phyloP scores from a whole-genome alignment of 1,140 invertebrate genomes.

The Plodia interpunctella region DNA sequence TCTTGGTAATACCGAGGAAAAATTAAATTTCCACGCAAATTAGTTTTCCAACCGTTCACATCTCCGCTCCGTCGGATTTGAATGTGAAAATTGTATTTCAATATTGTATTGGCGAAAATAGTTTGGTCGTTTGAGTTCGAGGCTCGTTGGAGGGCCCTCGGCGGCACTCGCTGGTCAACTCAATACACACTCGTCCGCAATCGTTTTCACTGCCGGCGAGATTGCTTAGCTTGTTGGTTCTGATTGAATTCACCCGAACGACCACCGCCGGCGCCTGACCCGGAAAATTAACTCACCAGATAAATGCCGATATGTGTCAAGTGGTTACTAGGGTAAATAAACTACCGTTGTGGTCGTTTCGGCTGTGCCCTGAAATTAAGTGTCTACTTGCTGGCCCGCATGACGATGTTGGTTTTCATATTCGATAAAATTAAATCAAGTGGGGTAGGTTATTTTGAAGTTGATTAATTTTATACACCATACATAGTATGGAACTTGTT shows the following conservation, averaged over 20 bases:
- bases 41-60: neutral
- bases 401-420: too few species aligned
- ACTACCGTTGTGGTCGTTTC: neutral
- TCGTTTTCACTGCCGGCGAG: slow-evolving; percentile 52
- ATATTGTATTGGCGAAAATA: slow-evolving; percentile 34
- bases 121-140: slow-evolving; percentile 41
- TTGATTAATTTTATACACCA: too few species aligned
- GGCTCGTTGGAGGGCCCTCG: slow-evolving; percentile 40
- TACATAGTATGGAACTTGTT: too few species aligned
- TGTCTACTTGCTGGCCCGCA: too few species aligned
- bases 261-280: slow-evolving; percentile 36
- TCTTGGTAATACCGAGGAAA: too few species aligned
- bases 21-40: neutral
- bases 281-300: slow-evolving; percentile 62
- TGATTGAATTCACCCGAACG: slow-evolving; percentile 66
- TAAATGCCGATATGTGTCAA: slow-evolving; percentile 60
- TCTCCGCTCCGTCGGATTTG: slow-evolving; percentile 8
- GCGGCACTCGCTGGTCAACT: slow-evolving; percentile 41
- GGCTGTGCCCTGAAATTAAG: too few species aligned
- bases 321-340: slow-evolving; percentile 32
- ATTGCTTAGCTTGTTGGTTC: slow-evolving; percentile 66
- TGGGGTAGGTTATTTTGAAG: too few species aligned
- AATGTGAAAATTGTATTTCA: slow-evolving; percentile 30
- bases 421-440: too few species aligned
- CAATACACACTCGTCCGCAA: slow-evolving; percentile 60